A percentile compares a stretch with the other conserved stretches of the same genome.
Evolutionary conservation across 2,797 vertebrate genomes (phyloP).

Genomic region (Micromesistius poutassou): DNA sequence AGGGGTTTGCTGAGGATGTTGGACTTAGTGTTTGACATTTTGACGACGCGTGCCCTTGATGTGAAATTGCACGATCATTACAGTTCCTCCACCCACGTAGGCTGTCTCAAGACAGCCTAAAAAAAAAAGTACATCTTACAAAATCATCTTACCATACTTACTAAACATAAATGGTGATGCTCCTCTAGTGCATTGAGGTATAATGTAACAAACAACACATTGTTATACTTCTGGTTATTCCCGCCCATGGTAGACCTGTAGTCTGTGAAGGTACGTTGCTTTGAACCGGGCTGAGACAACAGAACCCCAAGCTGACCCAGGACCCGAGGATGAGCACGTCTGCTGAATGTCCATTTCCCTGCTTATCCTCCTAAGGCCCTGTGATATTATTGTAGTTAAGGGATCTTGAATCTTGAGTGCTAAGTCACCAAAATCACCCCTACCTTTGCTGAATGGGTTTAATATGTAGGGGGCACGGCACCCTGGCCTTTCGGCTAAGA

Average conservation of each 20-base stretch:
- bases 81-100: neutral
- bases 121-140: neutral
- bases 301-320: neutral
- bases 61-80: neutral
- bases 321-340: neutral
- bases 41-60: neutral
- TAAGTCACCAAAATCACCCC: neutral
- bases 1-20: neutral
- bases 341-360: neutral
- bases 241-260: neutral
- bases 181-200: neutral
- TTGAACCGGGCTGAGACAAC: neutral
- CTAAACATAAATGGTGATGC: neutral
- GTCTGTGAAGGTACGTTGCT: neutral
- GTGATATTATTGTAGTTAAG: neutral
- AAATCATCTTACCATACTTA: neutral
- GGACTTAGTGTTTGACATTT: neutral
- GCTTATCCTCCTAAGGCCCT: neutral
- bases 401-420: neutral
- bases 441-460: neutral
- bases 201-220: neutral
- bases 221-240: neutral
- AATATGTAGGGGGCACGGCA: neutral
- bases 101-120: neutral
- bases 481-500: conserved; percentile 30